Percentiles rank a stretch among this genome's conserved stretches.
Conservation (phyloP, 2,888 invertebrate species). For the Auanema sp. region DNA sequence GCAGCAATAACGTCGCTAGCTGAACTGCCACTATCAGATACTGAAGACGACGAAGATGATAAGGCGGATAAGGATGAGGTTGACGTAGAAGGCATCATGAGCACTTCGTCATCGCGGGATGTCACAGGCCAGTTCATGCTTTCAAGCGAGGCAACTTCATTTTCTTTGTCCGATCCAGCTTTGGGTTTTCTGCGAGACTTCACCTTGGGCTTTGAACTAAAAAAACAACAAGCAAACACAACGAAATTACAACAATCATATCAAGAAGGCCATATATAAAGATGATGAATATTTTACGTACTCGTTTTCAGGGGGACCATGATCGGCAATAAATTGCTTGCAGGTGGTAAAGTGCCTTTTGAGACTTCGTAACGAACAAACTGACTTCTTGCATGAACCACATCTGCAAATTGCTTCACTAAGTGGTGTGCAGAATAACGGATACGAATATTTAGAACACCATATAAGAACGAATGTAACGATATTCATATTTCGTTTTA, state of each 20-base stretch:
- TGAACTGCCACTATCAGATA: too few relatives aligned
- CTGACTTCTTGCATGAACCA: constrained; percentile 33
- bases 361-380: constrained; percentile 34
- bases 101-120: too few relatives aligned
- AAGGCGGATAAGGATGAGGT: too few relatives aligned
- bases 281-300: constrained; percentile 18
- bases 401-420: constrained; percentile 27
- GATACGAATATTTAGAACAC: not conserved
- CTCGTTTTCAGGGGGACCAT: constrained; percentile 24
- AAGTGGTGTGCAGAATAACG: not conserved
- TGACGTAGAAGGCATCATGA: too few relatives aligned
- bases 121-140: too few relatives aligned
- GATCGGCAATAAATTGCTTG: constrained; percentile 29
- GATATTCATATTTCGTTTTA: not conserved
- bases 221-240: not conserved
- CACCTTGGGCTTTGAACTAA: too few relatives aligned
- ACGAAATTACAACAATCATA: constrained; percentile 2
- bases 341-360: constrained; percentile 42
- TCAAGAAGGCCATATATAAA: not conserved
- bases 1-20: too few relatives aligned
- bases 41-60: too few relatives aligned
- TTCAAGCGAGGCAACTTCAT: too few relatives aligned
- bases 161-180: too few relatives aligned
- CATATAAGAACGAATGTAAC: not conserved
- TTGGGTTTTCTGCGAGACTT: too few relatives aligned